Base-by-base conservation (phyloP, 2,797 vertebrate genomes). In the Morus bassanus region DNA sequence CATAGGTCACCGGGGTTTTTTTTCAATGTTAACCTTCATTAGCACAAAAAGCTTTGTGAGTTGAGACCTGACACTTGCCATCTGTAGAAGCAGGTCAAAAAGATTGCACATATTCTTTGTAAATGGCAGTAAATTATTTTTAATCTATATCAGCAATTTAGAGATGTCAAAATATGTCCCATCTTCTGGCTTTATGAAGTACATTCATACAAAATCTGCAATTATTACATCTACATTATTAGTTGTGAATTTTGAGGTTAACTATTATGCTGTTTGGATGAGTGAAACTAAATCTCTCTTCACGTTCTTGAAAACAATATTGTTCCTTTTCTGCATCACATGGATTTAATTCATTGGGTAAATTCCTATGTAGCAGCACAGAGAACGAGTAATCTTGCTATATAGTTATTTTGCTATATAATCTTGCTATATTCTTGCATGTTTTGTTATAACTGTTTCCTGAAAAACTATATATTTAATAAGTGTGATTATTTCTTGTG, bases 401-500 rank as follows among this genome's bases (percentile, higher is more conserved):
- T 61, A 13, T 43, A 68, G 31, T 53, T 86, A 69, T n/a, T 93
- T 93, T 85, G 12, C 30, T n/a, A 3, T 35, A 24, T 74, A n/a
- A 39, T 56, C 27, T 63, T 74, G 13, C 56, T 48, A 2, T 84
- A 53, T 5, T 73, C 5, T 69, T 87, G 18, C 33, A 10, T 80
- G 9, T 65, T 90, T 91, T 89, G 24, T 56, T 82, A 22, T 67
- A 56, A 41, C 3, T 83, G 48, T 81, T 96, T 85, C 69, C 31
- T 97, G 10, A 45, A 73, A 74, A 43, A 69, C n/a, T 54, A n/a
- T 79, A 18, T 51, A 17, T 51, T 14, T 91, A 83, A 39, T 83
- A 83, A 53, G 21, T 70, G 18, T 92, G 45, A 79, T 89, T 90
- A 70, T 97, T 96, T 95, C 82, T 94, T 95, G 35, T 96, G 95